Conservation (phyloP, 2,797 vertebrate genomes). For the Meda fulgida region DNA sequence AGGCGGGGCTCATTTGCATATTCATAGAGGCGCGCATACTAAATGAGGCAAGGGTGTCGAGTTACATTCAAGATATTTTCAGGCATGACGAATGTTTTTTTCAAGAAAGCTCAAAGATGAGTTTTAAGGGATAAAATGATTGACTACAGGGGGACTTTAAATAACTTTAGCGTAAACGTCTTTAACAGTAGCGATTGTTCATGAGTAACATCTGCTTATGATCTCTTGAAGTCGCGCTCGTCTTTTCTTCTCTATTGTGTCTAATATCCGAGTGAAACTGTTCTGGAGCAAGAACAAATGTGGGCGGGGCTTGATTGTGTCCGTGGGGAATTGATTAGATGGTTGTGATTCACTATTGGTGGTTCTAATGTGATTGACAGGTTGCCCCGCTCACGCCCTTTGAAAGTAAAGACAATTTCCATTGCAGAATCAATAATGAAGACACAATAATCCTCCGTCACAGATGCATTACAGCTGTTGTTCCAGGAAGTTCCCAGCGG, state of each 20-base stretch:
- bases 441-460: not conserved
- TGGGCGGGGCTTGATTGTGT: not conserved
- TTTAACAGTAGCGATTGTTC: too few relatives aligned
- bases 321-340: not conserved
- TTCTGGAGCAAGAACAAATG: not conserved
- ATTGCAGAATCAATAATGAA: slow-evolving; percentile 17
- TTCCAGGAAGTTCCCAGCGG: not conserved
- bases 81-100: too few relatives aligned
- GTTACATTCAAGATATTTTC: too few relatives aligned
- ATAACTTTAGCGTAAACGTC: too few relatives aligned
- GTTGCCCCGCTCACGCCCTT: not conserved
- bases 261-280: not conserved
- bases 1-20: too few relatives aligned
- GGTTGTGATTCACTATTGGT: not conserved
- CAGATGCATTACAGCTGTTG: not conserved
- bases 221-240: not conserved
- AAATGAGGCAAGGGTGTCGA: too few relatives aligned
- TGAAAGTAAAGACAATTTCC: not conserved
- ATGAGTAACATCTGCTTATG: too few relatives aligned
- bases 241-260: not conserved
- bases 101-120: too few relatives aligned
- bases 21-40: too few relatives aligned
- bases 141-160: too few relatives aligned
- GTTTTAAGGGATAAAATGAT: too few relatives aligned
- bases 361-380: not conserved